Conservation (phyloP, 2,888 invertebrate genomes). For the Crematogaster levior region DNA sequence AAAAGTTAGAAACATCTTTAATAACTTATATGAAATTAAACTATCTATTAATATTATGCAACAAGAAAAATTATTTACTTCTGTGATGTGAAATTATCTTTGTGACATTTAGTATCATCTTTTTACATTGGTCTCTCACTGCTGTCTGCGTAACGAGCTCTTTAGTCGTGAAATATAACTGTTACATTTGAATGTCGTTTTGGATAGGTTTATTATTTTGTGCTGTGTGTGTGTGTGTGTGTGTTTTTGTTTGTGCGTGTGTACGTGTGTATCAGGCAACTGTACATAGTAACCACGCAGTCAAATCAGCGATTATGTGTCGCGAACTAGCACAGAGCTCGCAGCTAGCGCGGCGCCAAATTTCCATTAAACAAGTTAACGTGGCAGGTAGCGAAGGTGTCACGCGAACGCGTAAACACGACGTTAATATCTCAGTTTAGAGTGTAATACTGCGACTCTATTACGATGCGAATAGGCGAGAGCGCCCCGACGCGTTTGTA, state of each 20-base stretch:
- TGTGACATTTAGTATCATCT: background rate
- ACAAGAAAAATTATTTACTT: background rate
- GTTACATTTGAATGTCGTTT: background rate
- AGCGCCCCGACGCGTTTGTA: slow-evolving; percentile 36
- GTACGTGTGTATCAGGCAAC: background rate
- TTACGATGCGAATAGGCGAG: slow-evolving; percentile 61
- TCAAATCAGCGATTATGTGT: slow-evolving; percentile 8
- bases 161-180: background rate
- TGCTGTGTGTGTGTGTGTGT: background rate
- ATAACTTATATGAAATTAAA: background rate
- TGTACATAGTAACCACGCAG: slow-evolving; percentile 2
- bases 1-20: background rate
- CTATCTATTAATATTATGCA: background rate
- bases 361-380: slow-evolving; percentile 67
- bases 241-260: background rate
- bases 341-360: slow-evolving; percentile 45
- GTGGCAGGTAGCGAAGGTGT: slow-evolving; percentile 41
- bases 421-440: slow-evolving; percentile 71
- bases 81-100: background rate
- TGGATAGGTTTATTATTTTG: slow-evolving; percentile 20
- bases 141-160: background rate
- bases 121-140: background rate
- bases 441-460: slow-evolving; percentile 57
- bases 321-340: slow-evolving; percentile 9
- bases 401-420: slow-evolving; percentile 63